phyloP scores from a whole-genome alignment of 2,888 invertebrate species.

The Andricus curvator region DNA sequence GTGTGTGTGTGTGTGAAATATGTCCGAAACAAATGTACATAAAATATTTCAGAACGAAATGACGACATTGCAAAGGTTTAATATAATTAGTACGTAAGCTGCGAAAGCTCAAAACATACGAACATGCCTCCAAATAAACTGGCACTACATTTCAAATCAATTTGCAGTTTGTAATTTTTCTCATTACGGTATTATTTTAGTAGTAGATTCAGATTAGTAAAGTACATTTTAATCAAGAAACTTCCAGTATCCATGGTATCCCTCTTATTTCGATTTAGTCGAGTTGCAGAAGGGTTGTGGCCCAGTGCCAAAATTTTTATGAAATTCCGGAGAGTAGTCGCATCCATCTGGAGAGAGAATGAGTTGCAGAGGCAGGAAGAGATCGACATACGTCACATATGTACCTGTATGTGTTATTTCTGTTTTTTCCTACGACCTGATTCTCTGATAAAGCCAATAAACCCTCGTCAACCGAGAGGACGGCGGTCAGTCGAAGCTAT shows the following conservation, averaged over 20 bases:
- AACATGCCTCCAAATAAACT: too few species aligned
- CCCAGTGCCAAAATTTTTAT: conserved; percentile 11
- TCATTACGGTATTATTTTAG: not conserved
- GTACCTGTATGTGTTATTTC: conserved; percentile 30
- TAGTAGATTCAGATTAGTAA: not conserved
- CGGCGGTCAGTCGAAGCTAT: conserved; percentile 44
- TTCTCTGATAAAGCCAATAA: conserved; percentile 71
- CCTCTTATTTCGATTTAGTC: not conserved
- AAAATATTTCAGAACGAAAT: too few species aligned
- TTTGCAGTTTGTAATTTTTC: too few species aligned
- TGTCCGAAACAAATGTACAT: too few species aligned
- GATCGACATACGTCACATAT: conserved; percentile 9
- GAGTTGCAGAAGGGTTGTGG: conserved; percentile 1
- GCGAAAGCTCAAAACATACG: too few species aligned
- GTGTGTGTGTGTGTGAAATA: too few species aligned
- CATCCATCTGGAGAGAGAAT: not conserved
- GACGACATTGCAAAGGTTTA: too few species aligned
- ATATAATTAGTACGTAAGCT: too few species aligned
- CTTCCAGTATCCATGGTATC: not conserved
- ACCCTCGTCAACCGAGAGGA: conserved; percentile 70
- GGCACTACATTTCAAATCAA: too few species aligned
- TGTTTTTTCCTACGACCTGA: conserved; percentile 57
- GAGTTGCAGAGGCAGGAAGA: not conserved
- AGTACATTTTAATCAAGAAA: not conserved
- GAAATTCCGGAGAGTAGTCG: conserved; percentile 8